Conservation (phyloP, 2,797 vertebrate species). For the Aeoliscus strigatus region DNA sequence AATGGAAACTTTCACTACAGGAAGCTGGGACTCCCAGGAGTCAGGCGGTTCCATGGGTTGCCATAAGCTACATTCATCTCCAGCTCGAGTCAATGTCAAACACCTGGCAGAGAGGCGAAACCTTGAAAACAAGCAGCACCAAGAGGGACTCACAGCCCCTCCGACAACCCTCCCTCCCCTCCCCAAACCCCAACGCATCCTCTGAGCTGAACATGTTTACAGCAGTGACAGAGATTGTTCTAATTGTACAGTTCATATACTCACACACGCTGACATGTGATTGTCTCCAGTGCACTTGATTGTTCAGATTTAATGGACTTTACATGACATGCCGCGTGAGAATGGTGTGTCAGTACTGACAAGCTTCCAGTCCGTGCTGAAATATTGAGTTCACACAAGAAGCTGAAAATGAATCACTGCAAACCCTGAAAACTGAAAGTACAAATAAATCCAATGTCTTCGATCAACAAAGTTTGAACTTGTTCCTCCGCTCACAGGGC, state of each 20-base stretch:
- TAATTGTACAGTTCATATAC: conserved; percentile 69
- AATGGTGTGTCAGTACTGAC: conserved; percentile 51
- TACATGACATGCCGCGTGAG: conserved; percentile 59
- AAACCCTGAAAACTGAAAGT: too few species aligned
- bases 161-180: conserved; percentile 42
- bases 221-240: conserved; percentile 61
- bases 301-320: conserved; percentile 64
- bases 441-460: too few species aligned
- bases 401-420: conserved; percentile 48
- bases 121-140: conserved; percentile 75
- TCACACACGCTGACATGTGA: conserved; percentile 50
- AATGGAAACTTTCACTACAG: conserved; percentile 86
- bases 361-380: conserved; percentile 43
- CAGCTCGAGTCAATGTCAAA: conserved; percentile 81
- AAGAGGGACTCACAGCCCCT: conserved; percentile 61
- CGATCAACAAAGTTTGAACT: too few species aligned
- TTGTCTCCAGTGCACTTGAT: conserved; percentile 68
- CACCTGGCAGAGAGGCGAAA: conserved; percentile 81
- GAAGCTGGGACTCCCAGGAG: conserved; percentile 79
- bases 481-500: too few species aligned
- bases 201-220: conserved; percentile 73
- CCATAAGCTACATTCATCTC: conserved; percentile 84
- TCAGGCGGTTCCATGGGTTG: conserved; percentile 79
- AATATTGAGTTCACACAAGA: conserved; percentile 45
- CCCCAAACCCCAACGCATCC: conserved; percentile 43